Evolutionary conservation across 2,888 invertebrate genomes (phyloP), one percentile per base, ranked within the genome.

Genomic region (Sinohyriopsis cumingii): DNA sequence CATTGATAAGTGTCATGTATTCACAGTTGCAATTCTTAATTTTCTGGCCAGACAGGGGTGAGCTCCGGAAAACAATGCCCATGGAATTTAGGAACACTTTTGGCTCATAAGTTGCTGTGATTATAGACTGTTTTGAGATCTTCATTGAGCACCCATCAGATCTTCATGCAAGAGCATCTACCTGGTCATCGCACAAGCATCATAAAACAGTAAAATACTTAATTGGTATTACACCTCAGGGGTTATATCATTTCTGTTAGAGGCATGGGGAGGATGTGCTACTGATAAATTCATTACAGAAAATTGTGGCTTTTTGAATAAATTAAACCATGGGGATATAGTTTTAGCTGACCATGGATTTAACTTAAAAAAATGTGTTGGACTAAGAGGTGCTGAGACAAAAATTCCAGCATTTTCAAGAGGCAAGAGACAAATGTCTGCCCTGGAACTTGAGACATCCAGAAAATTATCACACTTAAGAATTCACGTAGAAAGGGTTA

Each of bases 191-290:
- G 20, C 82, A 81, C 60, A 82, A 82, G 61, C 78, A 77, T 59
- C 73, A 79, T 55, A 81, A 81, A 59, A 82, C 83, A 20, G 70
- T 74, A 1, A 83, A 82, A 60, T 81, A 73, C 70, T 63, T 83
- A 55, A 76, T 81, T 59, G 79, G 78, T 33, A 80, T 83, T 15
- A 74, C 76, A 19, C 82, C 81, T 18, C 81, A 81, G 63, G 80
- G 82, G 67, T 63, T 33, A 69, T 81, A 22, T 69, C 72, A 12
- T 83, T 80, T 63, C 60, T 84, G 20, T 82, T 80, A 12, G 64
- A 68, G 54, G 71, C 69, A 18, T 83, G 77, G 79, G 81, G 80
- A 67, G 82, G 78, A 15, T 62, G 80, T 59, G 60, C 65, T 5
- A 77, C 72, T 74, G 83, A 83, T 60, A 83, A 83, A 69, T n/a